Conservation (phyloP, 2,113 vertebrate species). For the Morphnarchus princeps region DNA sequence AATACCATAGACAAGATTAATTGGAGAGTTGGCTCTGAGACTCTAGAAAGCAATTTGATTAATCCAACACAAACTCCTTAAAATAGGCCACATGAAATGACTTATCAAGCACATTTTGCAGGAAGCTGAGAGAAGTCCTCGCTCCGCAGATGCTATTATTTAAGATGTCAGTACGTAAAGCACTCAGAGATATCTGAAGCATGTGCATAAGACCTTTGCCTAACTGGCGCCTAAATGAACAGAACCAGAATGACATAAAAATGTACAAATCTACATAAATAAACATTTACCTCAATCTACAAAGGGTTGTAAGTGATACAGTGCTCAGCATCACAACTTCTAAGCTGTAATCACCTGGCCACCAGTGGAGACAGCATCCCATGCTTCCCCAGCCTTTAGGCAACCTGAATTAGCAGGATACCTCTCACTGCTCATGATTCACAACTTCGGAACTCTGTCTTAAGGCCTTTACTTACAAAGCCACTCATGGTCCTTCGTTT, state of each 20-base stretch:
- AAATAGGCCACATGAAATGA: not conserved
- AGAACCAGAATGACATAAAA: not conserved
- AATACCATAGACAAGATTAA: not conserved
- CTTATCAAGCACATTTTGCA: not conserved
- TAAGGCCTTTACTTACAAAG: not conserved
- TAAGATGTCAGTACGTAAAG: not conserved
- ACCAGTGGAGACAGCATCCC: not conserved
- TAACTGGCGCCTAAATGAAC: not conserved
- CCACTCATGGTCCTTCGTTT: not conserved
- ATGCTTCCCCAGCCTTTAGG: not conserved
- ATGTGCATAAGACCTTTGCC: not conserved
- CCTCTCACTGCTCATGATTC: not conserved
- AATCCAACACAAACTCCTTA: not conserved
- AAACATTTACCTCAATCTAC: not conserved
- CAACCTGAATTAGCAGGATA: not conserved
- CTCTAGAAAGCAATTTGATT: not conserved
- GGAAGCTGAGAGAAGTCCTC: not conserved
- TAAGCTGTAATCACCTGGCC: not conserved
- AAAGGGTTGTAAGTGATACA: not conserved
- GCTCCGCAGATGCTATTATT: not conserved
- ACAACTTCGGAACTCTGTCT: not conserved
- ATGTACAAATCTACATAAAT: not conserved
- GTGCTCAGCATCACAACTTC: not conserved
- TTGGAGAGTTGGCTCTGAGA: not conserved
- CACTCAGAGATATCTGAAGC: not conserved